phyloP scores from a whole-genome alignment of 1,140 invertebrate species.

The Bicyclus anynana region DNA sequence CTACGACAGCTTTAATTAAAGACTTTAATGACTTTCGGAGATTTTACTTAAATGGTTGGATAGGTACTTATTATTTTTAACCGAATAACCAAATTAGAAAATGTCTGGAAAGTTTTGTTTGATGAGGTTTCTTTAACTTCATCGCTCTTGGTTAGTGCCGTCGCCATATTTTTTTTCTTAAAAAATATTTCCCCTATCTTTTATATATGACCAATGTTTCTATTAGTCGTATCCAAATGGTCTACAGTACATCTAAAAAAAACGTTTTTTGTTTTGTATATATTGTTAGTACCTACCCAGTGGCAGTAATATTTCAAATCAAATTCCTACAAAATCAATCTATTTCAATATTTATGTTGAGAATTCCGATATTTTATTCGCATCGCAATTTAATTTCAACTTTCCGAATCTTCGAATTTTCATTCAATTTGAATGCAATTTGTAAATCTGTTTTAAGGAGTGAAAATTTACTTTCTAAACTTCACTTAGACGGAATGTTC shows the following conservation, averaged over 20 bases:
- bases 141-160: neutral
- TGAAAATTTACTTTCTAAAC: slow-evolving; percentile 14
- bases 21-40: slow-evolving; percentile 54
- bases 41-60: slow-evolving; percentile 35
- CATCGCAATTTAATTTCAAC: neutral
- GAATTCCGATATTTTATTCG: neutral
- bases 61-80: slow-evolving; percentile 40
- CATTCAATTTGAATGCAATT: slow-evolving; percentile 8
- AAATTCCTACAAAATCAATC: too few relatives aligned
- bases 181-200: too few relatives aligned
- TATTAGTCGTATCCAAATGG: too few relatives aligned
- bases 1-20: slow-evolving; percentile 61
- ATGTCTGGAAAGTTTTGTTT: slow-evolving; percentile 53
- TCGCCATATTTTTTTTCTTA: too few relatives aligned
- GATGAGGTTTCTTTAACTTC: slow-evolving; percentile 20
- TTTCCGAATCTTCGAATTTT: neutral
- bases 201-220: too few relatives aligned
- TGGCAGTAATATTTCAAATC: too few relatives aligned
- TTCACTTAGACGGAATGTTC: slow-evolving; percentile 13
- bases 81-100: slow-evolving; percentile 43
- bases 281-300: too few relatives aligned
- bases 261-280: too few relatives aligned
- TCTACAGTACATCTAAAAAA: too few relatives aligned
- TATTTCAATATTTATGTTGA: too few relatives aligned
- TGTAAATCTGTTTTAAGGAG: slow-evolving; percentile 9